phyloP scores from a whole-genome alignment of 2,113 vertebrate genomes.

The Elephantulus edwardii region DNA sequence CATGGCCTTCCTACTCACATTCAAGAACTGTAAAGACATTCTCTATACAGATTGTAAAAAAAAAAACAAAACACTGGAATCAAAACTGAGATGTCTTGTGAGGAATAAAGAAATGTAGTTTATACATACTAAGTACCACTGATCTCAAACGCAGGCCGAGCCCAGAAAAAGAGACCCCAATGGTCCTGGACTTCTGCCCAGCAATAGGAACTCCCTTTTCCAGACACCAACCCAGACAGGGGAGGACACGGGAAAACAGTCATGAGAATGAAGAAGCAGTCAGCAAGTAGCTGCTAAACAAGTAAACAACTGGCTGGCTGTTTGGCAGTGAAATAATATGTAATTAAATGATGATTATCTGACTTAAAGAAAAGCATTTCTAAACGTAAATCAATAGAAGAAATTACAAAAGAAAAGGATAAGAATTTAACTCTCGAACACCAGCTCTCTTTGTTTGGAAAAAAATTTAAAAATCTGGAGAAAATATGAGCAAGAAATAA shows the following conservation, averaged over 20 bases:
- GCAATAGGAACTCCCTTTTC: neutral
- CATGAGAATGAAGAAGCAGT: neutral
- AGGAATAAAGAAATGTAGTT: neutral
- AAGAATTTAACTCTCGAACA: neutral
- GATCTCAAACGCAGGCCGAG: neutral
- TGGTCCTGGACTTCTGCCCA: neutral
- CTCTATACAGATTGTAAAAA: neutral
- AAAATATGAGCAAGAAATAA: neutral
- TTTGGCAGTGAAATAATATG: neutral
- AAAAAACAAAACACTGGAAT: neutral
- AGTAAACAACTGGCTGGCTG: neutral
- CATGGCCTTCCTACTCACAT: neutral
- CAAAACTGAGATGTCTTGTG: rapidly evolving
- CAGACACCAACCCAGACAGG: neutral
- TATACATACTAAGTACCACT: neutral
- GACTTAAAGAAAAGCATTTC: neutral
- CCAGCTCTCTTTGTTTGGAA: neutral
- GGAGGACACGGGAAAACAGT: rapidly evolving
- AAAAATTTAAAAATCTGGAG: neutral
- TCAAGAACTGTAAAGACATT: neutral
- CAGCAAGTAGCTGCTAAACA: rapidly evolving
- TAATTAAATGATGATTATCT: neutral
- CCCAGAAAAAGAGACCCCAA: neutral
- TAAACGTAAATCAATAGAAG: neutral
- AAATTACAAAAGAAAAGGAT: neutral